Evolutionary conservation across 1,140 invertebrate genomes (phyloP).

Genomic region (Drosophila rhopaloa): DNA sequence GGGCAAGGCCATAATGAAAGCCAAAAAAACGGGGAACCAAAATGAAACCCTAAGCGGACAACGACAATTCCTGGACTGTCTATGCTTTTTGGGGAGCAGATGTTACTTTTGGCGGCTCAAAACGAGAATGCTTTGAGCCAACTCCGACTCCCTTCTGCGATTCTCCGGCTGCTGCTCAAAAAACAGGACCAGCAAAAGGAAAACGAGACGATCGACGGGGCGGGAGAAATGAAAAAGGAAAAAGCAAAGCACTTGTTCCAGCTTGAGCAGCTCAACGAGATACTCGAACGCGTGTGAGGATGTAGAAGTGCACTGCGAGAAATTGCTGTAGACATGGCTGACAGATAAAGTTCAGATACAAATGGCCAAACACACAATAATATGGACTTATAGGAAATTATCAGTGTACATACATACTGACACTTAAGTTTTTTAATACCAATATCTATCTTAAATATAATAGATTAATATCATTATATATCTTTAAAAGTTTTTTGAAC

Average conservation of each 20-base stretch:
- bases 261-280: slow-evolving; percentile 65
- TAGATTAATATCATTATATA: too few species aligned
- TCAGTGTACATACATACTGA: too few species aligned
- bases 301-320: slow-evolving; percentile 18
- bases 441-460: too few species aligned
- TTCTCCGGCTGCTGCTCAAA: slow-evolving; percentile 51
- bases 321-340: neutral
- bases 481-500: too few species aligned
- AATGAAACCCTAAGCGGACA: slow-evolving; percentile 31
- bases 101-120: slow-evolving; percentile 69
- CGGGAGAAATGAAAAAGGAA: slow-evolving; percentile 43
- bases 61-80: slow-evolving; percentile 64
- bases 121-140: slow-evolving; percentile 76
- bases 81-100: slow-evolving; percentile 75
- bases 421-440: too few species aligned
- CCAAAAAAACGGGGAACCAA: slow-evolving; percentile 7
- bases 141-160: slow-evolving; percentile 10
- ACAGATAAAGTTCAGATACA: too few species aligned
- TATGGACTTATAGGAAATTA: too few species aligned
- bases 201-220: slow-evolving; percentile 15
- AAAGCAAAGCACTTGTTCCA: slow-evolving; percentile 77
- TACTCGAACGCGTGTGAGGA: slow-evolving; percentile 14
- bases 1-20: slow-evolving; percentile 51
- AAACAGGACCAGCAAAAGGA: slow-evolving; percentile 45
- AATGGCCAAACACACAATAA: too few species aligned